Conservation (phyloP, 2,113 vertebrate genomes). For the Chamaea fasciata region DNA sequence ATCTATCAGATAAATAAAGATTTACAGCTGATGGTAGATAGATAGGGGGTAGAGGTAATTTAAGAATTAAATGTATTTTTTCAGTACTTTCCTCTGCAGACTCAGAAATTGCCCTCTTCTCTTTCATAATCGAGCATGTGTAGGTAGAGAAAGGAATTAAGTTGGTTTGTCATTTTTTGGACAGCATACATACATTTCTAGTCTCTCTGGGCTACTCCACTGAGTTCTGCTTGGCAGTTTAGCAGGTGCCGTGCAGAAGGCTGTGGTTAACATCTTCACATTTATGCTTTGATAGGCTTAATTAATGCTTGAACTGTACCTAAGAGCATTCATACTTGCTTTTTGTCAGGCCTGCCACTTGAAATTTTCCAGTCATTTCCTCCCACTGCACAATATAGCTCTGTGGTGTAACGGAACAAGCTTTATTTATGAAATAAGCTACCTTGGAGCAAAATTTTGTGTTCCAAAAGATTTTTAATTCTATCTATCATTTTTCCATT, state of each 20-base stretch:
- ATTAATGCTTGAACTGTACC: background rate
- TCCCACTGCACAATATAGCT: background rate
- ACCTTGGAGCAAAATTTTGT: background rate
- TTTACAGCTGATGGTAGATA: background rate
- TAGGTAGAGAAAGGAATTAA: background rate
- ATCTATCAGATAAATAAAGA: background rate
- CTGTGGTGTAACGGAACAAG: background rate
- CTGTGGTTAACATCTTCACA: background rate
- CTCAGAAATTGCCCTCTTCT: background rate
- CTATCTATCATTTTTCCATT: background rate
- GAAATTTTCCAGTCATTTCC: constrained; percentile 1
- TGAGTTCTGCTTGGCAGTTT: background rate
- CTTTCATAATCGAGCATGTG: background rate
- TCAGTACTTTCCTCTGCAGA: background rate
- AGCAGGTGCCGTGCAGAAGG: background rate
- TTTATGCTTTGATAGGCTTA: background rate
- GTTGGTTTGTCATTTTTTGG: background rate
- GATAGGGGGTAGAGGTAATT: background rate
- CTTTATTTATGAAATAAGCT: background rate
- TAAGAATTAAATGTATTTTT: background rate
- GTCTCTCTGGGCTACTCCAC: background rate
- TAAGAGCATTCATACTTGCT: background rate
- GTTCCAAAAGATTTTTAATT: background rate
- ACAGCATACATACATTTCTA: background rate
- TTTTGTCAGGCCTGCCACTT: background rate